A percentile compares a stretch with the other conserved stretches of the same genome.
phyloP scores from a whole-genome alignment of 2,113 vertebrate genomes.

The Cebus imitator region DNA sequence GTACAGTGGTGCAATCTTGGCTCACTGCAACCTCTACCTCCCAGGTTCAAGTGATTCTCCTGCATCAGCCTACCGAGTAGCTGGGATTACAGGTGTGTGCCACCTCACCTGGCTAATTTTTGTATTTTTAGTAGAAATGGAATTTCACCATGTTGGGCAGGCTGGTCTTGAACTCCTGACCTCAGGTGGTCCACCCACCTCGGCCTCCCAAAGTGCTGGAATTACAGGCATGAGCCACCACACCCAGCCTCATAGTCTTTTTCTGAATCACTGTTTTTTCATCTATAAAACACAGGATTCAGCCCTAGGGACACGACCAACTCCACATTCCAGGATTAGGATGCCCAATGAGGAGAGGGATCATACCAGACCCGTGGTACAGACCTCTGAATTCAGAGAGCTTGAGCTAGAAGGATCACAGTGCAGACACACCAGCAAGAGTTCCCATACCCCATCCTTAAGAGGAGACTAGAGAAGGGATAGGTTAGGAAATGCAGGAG shows the following conservation, averaged over 20 bases:
- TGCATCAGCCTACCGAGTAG: too few species aligned
- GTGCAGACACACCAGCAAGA: background rate
- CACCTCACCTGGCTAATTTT: too few species aligned
- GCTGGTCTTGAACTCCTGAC: too few species aligned
- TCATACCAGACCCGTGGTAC: background rate
- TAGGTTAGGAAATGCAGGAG: background rate
- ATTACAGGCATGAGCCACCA: too few species aligned
- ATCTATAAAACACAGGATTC: background rate
- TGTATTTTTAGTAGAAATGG: too few species aligned
- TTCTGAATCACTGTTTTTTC: background rate
- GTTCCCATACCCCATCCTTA: background rate
- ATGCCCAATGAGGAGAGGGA: background rate
- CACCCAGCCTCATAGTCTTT: background rate
- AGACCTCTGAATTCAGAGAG: background rate
- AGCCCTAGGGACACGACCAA: background rate
- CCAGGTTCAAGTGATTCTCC: too few species aligned
- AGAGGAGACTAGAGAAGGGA: background rate
- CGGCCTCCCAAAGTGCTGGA: too few species aligned
- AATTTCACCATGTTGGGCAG: too few species aligned
- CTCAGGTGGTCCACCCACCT: too few species aligned
- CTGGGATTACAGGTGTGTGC: too few species aligned
- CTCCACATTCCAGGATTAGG: background rate
- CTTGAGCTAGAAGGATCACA: background rate
- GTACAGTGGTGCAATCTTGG: too few species aligned
- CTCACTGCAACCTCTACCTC: too few species aligned